Percentiles rank a stretch among this genome's conserved stretches.
phyloP scores from a whole-genome alignment of 1,140 invertebrate genomes.

The Bombus turneri region DNA sequence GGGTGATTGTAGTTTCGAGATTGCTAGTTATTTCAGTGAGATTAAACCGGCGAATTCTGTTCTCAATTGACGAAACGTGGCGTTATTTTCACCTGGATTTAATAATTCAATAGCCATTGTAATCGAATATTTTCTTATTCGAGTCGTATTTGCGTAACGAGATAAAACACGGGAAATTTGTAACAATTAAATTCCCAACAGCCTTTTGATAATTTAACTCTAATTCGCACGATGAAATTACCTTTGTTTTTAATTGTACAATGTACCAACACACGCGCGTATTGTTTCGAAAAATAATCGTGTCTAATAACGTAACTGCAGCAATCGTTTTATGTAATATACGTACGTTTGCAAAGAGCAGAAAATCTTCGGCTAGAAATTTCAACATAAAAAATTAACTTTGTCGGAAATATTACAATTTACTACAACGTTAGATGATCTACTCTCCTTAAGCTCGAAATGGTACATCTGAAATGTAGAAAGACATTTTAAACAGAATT shows the following conservation, averaged over 20 bases:
- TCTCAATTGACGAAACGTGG: background rate
- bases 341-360: background rate
- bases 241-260: background rate
- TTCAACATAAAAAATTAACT: background rate
- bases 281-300: background rate
- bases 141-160: background rate
- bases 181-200: too few species aligned
- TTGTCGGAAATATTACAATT: background rate
- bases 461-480: background rate
- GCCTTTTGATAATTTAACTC: slow-evolving; percentile 3
- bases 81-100: background rate
- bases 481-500: too few species aligned
- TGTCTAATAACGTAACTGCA: background rate
- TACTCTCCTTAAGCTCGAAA: background rate
- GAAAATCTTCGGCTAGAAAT: too few species aligned
- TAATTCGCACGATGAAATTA: background rate
- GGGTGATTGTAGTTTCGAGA: slow-evolving; percentile 16
- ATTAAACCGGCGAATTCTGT: background rate
- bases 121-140: slow-evolving; percentile 5
- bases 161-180: too few species aligned
- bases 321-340: too few species aligned
- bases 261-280: too few species aligned
- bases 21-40: background rate
- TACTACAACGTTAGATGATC: background rate
- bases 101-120: background rate